Base-by-base conservation (phyloP, 1,140 invertebrate species). In the Frieseomelitta varia region DNA sequence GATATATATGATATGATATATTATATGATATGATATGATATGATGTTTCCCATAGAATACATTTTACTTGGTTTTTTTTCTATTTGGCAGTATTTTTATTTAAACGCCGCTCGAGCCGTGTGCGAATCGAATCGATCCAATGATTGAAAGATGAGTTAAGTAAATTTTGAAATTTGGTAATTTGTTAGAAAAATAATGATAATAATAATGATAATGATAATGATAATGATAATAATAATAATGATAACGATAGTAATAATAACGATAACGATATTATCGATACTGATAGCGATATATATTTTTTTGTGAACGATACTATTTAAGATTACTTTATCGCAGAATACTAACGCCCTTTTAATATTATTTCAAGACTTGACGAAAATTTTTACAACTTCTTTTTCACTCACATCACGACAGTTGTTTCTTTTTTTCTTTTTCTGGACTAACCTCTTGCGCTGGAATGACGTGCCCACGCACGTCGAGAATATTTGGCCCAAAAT, bases 21-120 rank as follows among this genome's bases (percentile, higher is more conserved):
- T n/a, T n/a, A n/a, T 30, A 30, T 30, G 30, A 30, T 30, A 30
- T 30, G 30, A 30, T 30, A 94, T 93, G 91, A 92, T 94, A 94
- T 92, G 92, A 94, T 95, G 93, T 95, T 94, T 94, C 94, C 92
- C 93, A 94, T 95, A 94, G 93, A 94, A 94, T 94, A 95, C 93
- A 95, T 94, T 94, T 94, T 94, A 95, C 93, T 94, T 94, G 93
- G 93, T 94, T 95, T 95, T 39, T 39, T 47, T 95, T 94, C 94
- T 92, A 94, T 93, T 92, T 91, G 67, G 88, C 74, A 90, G 88
- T 92, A 89, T 90, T 93, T n/a, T 94, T 88, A 92, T 93, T 94
- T 90, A 65, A 76, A 69, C 71, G 82, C 82, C 75, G 58, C 68
- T 87, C 74, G 68, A 84, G 79, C 69, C 69, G 71, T 30, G 51